Conservation (phyloP, 2,888 invertebrate species). For the Cerastis rubricosa region DNA sequence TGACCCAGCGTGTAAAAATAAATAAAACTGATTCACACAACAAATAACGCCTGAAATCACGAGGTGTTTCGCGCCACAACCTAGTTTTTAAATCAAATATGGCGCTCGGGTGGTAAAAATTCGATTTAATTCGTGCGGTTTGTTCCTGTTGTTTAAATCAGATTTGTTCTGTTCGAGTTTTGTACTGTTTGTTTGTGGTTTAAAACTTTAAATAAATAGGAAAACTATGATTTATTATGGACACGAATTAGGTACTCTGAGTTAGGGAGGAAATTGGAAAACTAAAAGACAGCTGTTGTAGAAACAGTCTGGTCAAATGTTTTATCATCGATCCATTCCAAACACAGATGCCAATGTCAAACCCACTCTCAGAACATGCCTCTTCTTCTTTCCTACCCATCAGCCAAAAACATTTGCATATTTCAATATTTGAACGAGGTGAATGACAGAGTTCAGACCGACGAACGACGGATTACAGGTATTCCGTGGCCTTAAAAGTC, state of each 20-base stretch:
- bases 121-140: constrained; percentile 43
- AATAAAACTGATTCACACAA: constrained; percentile 24
- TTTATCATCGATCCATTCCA: background rate
- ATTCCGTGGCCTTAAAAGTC: too few relatives aligned
- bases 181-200: constrained; percentile 11
- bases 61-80: constrained; percentile 22
- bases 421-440: background rate
- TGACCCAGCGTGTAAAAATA: constrained; percentile 13
- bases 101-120: constrained; percentile 31
- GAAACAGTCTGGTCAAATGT: background rate
- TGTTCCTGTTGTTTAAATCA: constrained; percentile 36
- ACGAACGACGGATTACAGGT: too few relatives aligned
- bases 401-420: background rate
- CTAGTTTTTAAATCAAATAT: constrained; percentile 46
- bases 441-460: background rate
- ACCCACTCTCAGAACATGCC: background rate
- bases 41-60: constrained; percentile 23
- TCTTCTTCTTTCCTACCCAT: background rate
- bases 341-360: background rate
- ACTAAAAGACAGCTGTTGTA: background rate
- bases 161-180: constrained; percentile 18
- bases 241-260: too few relatives aligned
- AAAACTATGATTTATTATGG: background rate
- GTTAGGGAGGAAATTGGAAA: background rate
- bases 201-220: background rate